A percentile compares a stretch with the other conserved stretches of the same genome.
Evolutionary conservation across 2,113 vertebrate species (phyloP).

Genomic region (Pterocles gutturalis): DNA sequence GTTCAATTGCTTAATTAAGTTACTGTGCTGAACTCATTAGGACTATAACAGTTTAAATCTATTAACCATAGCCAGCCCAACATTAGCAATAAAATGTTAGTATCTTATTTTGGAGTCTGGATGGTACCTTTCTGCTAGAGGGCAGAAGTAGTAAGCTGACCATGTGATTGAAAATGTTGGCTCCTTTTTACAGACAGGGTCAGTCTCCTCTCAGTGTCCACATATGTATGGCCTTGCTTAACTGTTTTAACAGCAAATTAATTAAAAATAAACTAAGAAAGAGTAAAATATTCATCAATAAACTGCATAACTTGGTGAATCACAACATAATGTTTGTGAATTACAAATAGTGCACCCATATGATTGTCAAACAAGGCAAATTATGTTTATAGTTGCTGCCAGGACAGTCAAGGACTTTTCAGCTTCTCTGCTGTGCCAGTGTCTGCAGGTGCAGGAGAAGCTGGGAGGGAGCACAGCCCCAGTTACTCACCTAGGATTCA

Average conservation of each 20-base stretch:
- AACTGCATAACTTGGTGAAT: not conserved
- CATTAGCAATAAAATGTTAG: not conserved
- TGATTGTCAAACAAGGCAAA: not conserved
- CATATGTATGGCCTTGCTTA: not conserved
- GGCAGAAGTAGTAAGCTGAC: not conserved
- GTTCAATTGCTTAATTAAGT: not conserved
- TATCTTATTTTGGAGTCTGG: not conserved
- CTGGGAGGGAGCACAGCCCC: too few relatives aligned
- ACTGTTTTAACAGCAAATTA: not conserved
- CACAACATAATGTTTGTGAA: not conserved
- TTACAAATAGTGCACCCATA: not conserved
- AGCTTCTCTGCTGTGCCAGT: too few relatives aligned
- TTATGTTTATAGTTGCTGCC: too few relatives aligned
- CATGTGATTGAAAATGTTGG: not conserved
- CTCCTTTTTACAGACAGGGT: not conserved
- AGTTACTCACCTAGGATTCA: too few relatives aligned
- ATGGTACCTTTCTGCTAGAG: not conserved
- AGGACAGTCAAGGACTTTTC: too few relatives aligned
- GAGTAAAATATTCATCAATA: not conserved
- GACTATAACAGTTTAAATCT: not conserved
- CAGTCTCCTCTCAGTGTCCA: not conserved
- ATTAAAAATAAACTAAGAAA: not conserved
- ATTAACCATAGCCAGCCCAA: not conserved
- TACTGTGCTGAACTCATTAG: not conserved
- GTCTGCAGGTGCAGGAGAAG: too few relatives aligned